Percentiles rank a stretch among this genome's conserved stretches.
Conservation (phyloP, 2,888 invertebrate species). For the Drosophila hamatofila region DNA sequence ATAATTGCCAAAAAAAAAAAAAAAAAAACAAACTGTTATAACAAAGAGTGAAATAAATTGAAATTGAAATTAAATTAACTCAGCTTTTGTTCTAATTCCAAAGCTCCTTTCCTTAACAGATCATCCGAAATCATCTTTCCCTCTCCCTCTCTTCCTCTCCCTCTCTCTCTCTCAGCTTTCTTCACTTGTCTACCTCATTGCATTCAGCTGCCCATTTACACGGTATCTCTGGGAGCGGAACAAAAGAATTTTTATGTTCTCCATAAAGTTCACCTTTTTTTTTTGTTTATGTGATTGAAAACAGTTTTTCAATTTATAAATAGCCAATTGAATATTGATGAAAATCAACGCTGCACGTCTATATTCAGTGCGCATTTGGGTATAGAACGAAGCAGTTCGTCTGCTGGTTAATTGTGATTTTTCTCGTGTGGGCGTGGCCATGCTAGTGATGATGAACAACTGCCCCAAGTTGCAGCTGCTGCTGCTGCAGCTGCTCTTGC, state of each 20-base stretch:
- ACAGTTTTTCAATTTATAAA: slow-evolving; percentile 58
- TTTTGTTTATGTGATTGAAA: slow-evolving; percentile 57
- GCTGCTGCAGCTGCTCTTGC: slow-evolving; percentile 20
- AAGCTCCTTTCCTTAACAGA: too few species aligned
- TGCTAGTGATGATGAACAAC: slow-evolving; percentile 41
- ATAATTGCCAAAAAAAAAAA: too few species aligned
- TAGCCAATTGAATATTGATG: slow-evolving; percentile 48
- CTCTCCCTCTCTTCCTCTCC: rapidly evolving
- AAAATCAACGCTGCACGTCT: slow-evolving; percentile 32
- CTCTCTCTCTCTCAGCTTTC: not conserved
- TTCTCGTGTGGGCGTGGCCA: slow-evolving; percentile 42
- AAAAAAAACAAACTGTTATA: too few species aligned
- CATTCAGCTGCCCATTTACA: not conserved
- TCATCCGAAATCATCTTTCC: too few species aligned
- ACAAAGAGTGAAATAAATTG: too few species aligned
- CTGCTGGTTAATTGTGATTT: not conserved
- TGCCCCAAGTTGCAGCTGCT: not conserved
- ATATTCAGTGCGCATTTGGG: slow-evolving; percentile 64
- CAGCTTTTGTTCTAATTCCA: too few species aligned
- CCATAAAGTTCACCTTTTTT: slow-evolving; percentile 27
- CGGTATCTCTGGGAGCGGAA: not conserved
- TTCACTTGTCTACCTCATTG: not conserved
- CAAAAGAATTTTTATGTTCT: slow-evolving; percentile 4
- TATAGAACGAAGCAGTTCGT: slow-evolving; percentile 30
- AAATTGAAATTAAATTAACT: too few species aligned